A percentile compares a stretch with the other conserved stretches of the same genome.
Conservation (phyloP, 2,888 invertebrate genomes). For the Uropetala carovei region DNA sequence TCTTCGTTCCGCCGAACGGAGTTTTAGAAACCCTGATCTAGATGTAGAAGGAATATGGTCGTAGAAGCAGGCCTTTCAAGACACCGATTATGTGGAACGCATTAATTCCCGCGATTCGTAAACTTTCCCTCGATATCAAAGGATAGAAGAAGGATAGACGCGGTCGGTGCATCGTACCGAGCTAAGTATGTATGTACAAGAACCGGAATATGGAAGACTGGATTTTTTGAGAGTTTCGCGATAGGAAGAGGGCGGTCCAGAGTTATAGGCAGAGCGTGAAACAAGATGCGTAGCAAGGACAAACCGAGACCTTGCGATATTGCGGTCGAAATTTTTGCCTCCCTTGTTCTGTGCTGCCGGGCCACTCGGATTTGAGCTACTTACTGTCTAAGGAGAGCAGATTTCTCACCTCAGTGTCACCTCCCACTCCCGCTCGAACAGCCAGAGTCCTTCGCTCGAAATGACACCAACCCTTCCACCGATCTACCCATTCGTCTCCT, state of each 20-base stretch:
- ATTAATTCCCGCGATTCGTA: too few relatives aligned
- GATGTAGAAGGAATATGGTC: too few relatives aligned
- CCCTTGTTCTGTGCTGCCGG: constrained; percentile 45
- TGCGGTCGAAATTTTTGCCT: constrained; percentile 45
- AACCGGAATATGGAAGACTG: too few relatives aligned
- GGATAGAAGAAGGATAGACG: too few relatives aligned
- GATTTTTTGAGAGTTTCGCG: too few relatives aligned
- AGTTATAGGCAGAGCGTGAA: not conserved
- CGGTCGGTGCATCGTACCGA: too few relatives aligned
- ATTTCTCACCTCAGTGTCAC: not conserved
- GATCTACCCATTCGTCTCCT: not conserved
- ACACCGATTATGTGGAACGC: too few relatives aligned
- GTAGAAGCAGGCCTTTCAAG: too few relatives aligned
- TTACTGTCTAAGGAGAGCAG: not conserved
- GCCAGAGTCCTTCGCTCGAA: not conserved
- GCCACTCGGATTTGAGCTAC: not conserved
- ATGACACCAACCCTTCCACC: not conserved
- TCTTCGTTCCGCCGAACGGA: too few relatives aligned
- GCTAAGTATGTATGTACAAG: too few relatives aligned
- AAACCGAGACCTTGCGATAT: constrained; percentile 45
- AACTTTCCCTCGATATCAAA: too few relatives aligned
- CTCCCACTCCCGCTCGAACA: not conserved
- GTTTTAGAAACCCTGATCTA: too few relatives aligned
- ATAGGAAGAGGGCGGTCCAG: not conserved
- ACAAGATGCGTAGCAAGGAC: constrained; percentile 49